A percentile compares a stretch with the other conserved stretches of the same genome.
Conservation (phyloP, 2,888 invertebrate genomes). For the Zele albiditarsus region DNA sequence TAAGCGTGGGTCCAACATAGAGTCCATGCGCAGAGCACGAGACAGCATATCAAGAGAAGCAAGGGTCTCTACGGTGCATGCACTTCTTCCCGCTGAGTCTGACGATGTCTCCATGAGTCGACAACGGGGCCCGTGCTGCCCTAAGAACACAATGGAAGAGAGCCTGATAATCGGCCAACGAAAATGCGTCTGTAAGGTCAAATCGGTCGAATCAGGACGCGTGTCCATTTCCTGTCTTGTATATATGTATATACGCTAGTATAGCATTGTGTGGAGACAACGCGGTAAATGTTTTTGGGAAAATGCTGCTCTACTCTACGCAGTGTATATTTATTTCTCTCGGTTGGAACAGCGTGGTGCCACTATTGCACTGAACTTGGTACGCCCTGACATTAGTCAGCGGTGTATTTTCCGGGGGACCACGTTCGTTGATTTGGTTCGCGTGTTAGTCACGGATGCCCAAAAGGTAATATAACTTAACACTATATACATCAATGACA, state of each 20-base stretch:
- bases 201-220: slow-evolving; percentile 40
- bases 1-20: background rate
- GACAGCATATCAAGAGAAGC: slow-evolving; percentile 35
- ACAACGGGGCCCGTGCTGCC: slow-evolving; percentile 35
- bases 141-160: slow-evolving; percentile 47
- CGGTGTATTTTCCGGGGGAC: slow-evolving; percentile 46
- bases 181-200: slow-evolving; percentile 45
- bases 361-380: slow-evolving; percentile 35
- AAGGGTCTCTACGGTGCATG: background rate
- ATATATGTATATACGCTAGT: background rate
- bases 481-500: slow-evolving; percentile 8
- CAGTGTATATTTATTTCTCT: background rate
- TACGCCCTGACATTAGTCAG: slow-evolving; percentile 50
- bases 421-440: slow-evolving; percentile 37
- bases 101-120: slow-evolving; percentile 40
- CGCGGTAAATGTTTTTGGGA: background rate
- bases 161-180: slow-evolving; percentile 56
- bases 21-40: slow-evolving; percentile 26
- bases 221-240: slow-evolving; percentile 43
- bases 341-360: slow-evolving; percentile 44
- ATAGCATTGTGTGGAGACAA: background rate
- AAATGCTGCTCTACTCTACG: background rate
- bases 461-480: slow-evolving; percentile 25
- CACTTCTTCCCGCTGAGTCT: slow-evolving; percentile 30
- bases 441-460: slow-evolving; percentile 52